Percentiles rank a stretch among this genome's conserved stretches.
phyloP scores from a whole-genome alignment of 2,797 vertebrate species.

The Catharus ustulatus region DNA sequence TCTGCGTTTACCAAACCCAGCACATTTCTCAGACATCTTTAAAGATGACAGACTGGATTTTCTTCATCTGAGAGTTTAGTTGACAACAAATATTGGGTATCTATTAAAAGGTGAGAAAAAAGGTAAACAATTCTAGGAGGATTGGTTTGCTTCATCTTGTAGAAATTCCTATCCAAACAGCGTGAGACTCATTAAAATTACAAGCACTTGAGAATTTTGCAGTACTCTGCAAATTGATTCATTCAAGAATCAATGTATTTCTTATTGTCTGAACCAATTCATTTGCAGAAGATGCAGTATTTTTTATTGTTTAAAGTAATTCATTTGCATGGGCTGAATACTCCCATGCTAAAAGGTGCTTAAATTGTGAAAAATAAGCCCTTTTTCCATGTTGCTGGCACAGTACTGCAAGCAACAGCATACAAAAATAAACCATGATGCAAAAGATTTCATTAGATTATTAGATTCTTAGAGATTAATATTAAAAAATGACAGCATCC shows the following conservation, averaged over 20 bases:
- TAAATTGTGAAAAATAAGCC: constrained; percentile 57
- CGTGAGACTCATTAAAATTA: background rate
- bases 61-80: background rate
- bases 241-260: constrained; percentile 23
- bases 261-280: constrained; percentile 36
- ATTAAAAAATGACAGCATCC: constrained; percentile 61
- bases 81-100: background rate
- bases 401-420: background rate
- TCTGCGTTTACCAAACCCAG: background rate
- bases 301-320: constrained; percentile 53
- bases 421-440: constrained; percentile 29
- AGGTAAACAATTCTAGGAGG: background rate
- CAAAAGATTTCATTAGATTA: constrained; percentile 73
- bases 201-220: background rate
- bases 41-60: background rate
- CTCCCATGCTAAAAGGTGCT: background rate
- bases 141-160: background rate
- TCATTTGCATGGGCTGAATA: constrained; percentile 34
- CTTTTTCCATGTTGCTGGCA: constrained; percentile 16
- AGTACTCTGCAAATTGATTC: constrained; percentile 15
- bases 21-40: background rate
- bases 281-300: background rate
- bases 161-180: background rate
- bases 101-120: background rate
- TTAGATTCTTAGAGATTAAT: constrained; percentile 75